Conservation (phyloP, 1,140 invertebrate genomes). For the Nomia melanderi region DNA sequence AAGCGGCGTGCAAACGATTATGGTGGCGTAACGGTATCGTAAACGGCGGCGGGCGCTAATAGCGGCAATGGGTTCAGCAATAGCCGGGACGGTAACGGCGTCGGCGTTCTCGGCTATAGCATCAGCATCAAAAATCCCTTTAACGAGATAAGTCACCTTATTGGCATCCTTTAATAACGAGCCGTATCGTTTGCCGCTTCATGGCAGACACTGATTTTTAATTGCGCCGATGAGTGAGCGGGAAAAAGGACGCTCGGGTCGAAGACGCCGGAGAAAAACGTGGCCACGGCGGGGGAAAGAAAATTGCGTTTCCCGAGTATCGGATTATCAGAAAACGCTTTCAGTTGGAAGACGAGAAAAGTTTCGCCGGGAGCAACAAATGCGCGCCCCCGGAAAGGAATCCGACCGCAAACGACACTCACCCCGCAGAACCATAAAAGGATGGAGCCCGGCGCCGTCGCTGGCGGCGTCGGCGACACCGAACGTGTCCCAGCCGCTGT, state of each 20-base stretch:
- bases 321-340: slow-evolving; percentile 51
- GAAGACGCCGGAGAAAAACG: too few species aligned
- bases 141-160: slow-evolving; percentile 18
- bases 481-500: background rate
- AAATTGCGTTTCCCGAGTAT: slow-evolving; percentile 37
- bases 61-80: slow-evolving; percentile 10
- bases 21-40: slow-evolving; percentile 27
- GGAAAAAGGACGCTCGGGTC: too few species aligned
- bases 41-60: slow-evolving; percentile 29
- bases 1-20: slow-evolving; percentile 41
- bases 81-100: slow-evolving; percentile 22
- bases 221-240: background rate
- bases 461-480: background rate
- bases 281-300: background rate
- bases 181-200: background rate
- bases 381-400: slow-evolving; percentile 6
- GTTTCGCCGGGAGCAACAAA: slow-evolving; percentile 34
- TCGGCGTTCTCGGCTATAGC: background rate
- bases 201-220: slow-evolving; percentile 14
- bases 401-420: slow-evolving; percentile 32
- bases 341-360: slow-evolving; percentile 49
- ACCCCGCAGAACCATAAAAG: slow-evolving; percentile 2
- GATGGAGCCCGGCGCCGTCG: background rate
- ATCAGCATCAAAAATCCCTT: slow-evolving; percentile 16
- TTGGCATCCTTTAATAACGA: slow-evolving; percentile 10